A percentile compares a stretch with the other conserved stretches of the same genome.
Evolutionary conservation across 2,888 invertebrate species (phyloP).

Genomic region (Leptinotarsa rubiginosa): DNA sequence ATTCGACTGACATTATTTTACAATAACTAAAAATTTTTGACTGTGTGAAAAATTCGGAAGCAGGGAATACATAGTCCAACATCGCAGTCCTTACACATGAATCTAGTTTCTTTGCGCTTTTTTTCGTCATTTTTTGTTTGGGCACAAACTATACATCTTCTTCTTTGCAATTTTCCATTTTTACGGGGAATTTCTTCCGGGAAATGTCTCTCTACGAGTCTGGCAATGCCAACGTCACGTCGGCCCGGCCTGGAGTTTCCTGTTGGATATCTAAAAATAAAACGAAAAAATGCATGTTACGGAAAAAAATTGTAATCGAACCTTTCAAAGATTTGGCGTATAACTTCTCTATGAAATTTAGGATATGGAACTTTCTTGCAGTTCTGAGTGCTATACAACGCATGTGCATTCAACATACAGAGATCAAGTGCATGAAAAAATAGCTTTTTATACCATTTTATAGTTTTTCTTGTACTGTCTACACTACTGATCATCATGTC

Average conservation of each 20-base stretch:
- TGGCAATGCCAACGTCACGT: conserved; percentile 23
- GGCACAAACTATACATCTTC: conserved; percentile 38
- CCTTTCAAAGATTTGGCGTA: conserved; percentile 36
- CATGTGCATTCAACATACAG: conserved; percentile 48
- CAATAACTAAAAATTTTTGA: conserved; percentile 28
- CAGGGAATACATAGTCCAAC: conserved; percentile 41
- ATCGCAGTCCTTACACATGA: conserved; percentile 34
- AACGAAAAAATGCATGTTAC: conserved; percentile 5
- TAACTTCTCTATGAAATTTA: conserved; percentile 37
- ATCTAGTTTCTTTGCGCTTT: conserved; percentile 34
- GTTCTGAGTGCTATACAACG: conserved; percentile 33
- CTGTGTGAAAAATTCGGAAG: conserved; percentile 33
- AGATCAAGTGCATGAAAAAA: conserved; percentile 56
- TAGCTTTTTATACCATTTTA: conserved; percentile 59
- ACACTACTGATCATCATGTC: conserved; percentile 57
- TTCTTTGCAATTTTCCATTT: conserved; percentile 31
- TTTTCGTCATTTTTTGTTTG: conserved; percentile 27
- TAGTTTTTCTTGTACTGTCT: conserved; percentile 54
- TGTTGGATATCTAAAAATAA: conserved; percentile 25
- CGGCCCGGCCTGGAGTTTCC: conserved; percentile 20
- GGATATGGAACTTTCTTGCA: conserved; percentile 22
- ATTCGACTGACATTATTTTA: conserved; percentile 20
- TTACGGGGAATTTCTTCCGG: conserved; percentile 28
- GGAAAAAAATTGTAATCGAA: conserved; percentile 24
- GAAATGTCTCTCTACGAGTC: conserved; percentile 17